These are phyloP conservation scores for Tenualosa ilisha DNA, from an alignment of 2,797 vertebrate species.

Conservation along the genomic window DNA sequence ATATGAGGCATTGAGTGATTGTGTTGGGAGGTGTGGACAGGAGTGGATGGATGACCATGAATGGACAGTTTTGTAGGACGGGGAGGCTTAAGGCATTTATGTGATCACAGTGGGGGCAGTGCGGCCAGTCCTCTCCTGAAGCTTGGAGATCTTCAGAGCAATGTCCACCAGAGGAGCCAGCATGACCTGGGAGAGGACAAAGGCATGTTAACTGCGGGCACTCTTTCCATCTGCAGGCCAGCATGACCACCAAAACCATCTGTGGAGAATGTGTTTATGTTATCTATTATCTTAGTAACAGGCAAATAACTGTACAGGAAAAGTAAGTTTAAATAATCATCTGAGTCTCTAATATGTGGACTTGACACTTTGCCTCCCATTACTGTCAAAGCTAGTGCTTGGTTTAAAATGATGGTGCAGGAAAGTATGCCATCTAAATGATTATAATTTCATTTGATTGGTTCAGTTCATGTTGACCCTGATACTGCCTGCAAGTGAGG, in stretches of 20 bases:
- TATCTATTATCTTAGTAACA: no score
- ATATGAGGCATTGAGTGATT: background rate
- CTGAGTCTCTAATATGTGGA: background rate
- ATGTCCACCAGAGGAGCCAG: slow-evolving; percentile 93
- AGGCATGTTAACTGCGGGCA: background rate
- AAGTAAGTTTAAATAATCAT: background rate
- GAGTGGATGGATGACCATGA: slow-evolving; percentile 22
- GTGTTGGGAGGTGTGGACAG: background rate
- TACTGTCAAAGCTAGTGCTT: background rate
- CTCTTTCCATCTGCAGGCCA: background rate
- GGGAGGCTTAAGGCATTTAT: slow-evolving; percentile 66
- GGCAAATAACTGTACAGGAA: no score
- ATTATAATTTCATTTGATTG: background rate
- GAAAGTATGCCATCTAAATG: background rate
- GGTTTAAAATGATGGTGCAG: background rate
- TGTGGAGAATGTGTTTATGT: background rate
- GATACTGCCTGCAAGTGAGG: background rate
- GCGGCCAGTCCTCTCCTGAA: slow-evolving; percentile 88
- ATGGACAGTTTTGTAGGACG: slow-evolving; percentile 26
- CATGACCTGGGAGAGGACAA: slow-evolving; percentile 82
- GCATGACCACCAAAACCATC: background rate
- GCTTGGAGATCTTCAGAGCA: slow-evolving; percentile 90
- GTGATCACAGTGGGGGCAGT: slow-evolving; percentile 92
- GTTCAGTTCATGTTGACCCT: background rate
- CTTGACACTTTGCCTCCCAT: background rate